phyloP scores from a whole-genome alignment of 2,888 invertebrate genomes.

The Elegia similella region DNA sequence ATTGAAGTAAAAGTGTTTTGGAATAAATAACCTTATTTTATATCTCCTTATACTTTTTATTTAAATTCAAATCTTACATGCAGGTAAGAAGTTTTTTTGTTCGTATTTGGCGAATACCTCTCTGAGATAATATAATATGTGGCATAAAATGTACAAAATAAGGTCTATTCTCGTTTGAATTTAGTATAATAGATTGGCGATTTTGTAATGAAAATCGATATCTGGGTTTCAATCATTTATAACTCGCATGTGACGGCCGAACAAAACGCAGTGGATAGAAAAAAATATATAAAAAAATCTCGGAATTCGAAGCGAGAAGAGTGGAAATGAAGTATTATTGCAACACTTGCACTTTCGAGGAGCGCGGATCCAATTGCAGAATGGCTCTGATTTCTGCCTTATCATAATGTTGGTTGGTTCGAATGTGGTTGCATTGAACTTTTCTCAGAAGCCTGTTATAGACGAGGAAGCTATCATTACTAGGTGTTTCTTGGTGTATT shows the following conservation, averaged over 20 bases:
- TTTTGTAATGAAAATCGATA: conserved; percentile 63
- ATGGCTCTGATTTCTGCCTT: conserved; percentile 46
- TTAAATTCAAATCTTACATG: conserved; percentile 46
- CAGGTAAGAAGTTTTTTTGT: conserved; percentile 60
- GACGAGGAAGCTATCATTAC: not conserved
- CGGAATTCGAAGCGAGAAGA: conserved; percentile 63
- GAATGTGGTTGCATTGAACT: conserved; percentile 27
- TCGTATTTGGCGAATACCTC: conserved; percentile 21
- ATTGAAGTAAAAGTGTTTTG: not conserved
- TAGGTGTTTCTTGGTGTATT: too few relatives aligned
- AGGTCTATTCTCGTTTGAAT: conserved; percentile 28
- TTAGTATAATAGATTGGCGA: conserved; percentile 25
- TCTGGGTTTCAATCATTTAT: conserved; percentile 78
- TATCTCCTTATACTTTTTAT: conserved; percentile 32
- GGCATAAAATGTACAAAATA: conserved; percentile 21
- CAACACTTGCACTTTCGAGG: conserved; percentile 80
- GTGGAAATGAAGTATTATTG: conserved; percentile 76
- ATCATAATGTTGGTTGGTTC: conserved; percentile 39
- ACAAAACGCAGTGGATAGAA: conserved; percentile 62
- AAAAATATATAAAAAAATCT: conserved; percentile 44
- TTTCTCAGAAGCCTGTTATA: not conserved
- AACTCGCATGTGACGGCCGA: conserved; percentile 72
- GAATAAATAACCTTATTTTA: not conserved
- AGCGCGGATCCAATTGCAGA: conserved; percentile 50
- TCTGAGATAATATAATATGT: conserved; percentile 16